These are phyloP conservation scores for Baccha elongata DNA, from an alignment of 2,888 invertebrate genomes.

Conservation along the genomic window DNA sequence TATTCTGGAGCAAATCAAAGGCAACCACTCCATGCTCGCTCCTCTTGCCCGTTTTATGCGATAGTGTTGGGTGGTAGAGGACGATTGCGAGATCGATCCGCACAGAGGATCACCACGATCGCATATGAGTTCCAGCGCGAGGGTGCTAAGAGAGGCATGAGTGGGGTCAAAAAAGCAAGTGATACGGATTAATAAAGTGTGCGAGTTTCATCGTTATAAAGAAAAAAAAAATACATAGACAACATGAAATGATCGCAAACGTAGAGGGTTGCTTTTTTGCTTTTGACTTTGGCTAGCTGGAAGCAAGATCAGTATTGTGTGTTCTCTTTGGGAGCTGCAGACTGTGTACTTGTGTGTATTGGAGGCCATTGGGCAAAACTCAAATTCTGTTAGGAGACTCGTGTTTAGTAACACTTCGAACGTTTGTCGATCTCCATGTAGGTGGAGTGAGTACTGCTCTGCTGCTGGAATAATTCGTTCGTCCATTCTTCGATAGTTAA, in stretches of 20 bases:
- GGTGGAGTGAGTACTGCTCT: conserved; percentile 77
- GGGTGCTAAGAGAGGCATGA: conserved; percentile 23
- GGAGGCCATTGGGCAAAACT: conserved; percentile 69
- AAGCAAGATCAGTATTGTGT: conserved; percentile 31
- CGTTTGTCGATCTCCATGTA: conserved; percentile 83
- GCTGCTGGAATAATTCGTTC: conserved; percentile 67
- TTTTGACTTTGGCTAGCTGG: conserved; percentile 2
- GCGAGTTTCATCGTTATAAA: not conserved
- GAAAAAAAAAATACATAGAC: too few species aligned
- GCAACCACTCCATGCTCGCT: conserved; percentile 50
- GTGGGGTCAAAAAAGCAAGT: conserved; percentile 38
- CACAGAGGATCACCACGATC: conserved; percentile 43
- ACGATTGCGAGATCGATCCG: conserved; percentile 31
- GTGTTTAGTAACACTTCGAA: conserved; percentile 83
- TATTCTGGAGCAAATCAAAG: conserved; percentile 58
- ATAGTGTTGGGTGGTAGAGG: conserved; percentile 55
- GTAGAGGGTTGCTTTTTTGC: conserved; percentile 52
- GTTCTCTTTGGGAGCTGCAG: conserved; percentile 59
- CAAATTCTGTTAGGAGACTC: conserved; percentile 80
- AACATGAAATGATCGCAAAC: conserved; percentile 20
- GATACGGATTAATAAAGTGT: conserved; percentile 24
- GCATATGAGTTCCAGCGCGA: not conserved
- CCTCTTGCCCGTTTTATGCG: conserved; percentile 34
- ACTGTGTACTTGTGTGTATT: conserved; percentile 41
- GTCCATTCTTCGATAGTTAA: conserved; percentile 60